A percentile compares a stretch with the other conserved stretches of the same genome.
These are phyloP conservation scores for Archegozetes longisetosus DNA, from an alignment of 1,140 invertebrate genomes.

Conservation along the genomic window DNA sequence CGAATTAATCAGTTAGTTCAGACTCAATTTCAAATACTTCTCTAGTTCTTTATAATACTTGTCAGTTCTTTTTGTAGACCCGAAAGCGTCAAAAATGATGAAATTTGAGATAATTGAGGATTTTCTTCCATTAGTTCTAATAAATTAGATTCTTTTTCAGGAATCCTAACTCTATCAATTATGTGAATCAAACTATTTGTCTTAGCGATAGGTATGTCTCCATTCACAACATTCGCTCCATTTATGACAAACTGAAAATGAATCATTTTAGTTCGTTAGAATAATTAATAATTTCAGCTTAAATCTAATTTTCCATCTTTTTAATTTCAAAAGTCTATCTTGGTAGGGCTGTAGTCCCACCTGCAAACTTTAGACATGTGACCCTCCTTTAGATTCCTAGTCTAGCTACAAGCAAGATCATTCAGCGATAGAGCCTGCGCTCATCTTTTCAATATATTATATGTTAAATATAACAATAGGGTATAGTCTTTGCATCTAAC, in stretches of 20 bases:
- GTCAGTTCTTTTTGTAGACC: constrained; percentile 21
- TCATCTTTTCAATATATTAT: too few species aligned
- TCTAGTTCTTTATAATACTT: too few species aligned
- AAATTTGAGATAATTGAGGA: neutral
- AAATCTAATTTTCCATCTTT: too few species aligned
- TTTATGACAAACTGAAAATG: constrained; percentile 1
- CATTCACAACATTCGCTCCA: constrained; percentile 7
- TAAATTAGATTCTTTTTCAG: constrained; percentile 24
- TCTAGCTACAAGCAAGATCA: too few species aligned
- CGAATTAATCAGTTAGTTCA: neutral
- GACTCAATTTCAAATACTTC: too few species aligned
- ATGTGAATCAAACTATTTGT: constrained; percentile 26
- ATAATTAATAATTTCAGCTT: neutral
- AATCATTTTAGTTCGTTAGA: neutral
- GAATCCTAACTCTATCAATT: constrained; percentile 28
- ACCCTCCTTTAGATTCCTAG: too few species aligned
- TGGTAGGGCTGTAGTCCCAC: too few species aligned
- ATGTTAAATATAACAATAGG: too few species aligned
- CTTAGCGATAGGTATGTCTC: neutral
- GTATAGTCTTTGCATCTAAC: too few species aligned
- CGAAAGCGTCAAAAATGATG: constrained; percentile 20
- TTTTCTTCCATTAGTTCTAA: constrained; percentile 3
- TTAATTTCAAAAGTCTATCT: too few species aligned
- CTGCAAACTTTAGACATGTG: too few species aligned
- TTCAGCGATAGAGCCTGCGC: too few species aligned